Evolutionary conservation across 2,797 vertebrate genomes (phyloP).

Genomic region (Schizothorax lantsangensis): DNA sequence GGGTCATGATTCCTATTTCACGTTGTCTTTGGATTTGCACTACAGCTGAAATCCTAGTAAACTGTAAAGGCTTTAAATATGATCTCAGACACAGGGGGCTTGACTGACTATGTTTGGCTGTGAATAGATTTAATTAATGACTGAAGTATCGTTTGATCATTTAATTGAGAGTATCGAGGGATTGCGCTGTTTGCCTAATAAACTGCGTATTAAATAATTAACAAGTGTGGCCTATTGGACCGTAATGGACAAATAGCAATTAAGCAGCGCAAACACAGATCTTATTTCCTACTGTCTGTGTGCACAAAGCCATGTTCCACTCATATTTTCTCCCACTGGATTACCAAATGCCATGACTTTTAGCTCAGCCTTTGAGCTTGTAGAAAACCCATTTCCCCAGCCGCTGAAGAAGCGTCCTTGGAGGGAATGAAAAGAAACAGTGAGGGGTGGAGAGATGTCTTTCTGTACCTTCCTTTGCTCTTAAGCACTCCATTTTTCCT

Average conservation of each 20-base stretch:
- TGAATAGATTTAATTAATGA: constrained; percentile 54
- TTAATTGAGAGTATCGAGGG: constrained; percentile 52
- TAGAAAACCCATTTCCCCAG: constrained; percentile 36
- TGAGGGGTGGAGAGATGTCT: constrained; percentile 27
- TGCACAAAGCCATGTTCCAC: neutral
- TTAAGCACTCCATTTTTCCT: constrained; percentile 68
- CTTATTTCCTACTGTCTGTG: neutral
- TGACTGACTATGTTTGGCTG: constrained; percentile 49
- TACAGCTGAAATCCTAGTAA: constrained; percentile 22
- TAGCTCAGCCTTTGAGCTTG: constrained; percentile 33
- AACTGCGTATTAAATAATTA: constrained; percentile 58
- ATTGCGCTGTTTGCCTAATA: constrained; percentile 51
- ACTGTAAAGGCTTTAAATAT: constrained; percentile 40
- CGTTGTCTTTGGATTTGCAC: neutral
- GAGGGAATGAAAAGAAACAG: constrained; percentile 25
- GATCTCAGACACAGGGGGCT: constrained; percentile 42
- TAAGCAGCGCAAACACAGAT: constrained; percentile 24
- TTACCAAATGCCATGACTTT: constrained; percentile 51
- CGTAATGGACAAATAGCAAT: constrained; percentile 35
- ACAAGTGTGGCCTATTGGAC: constrained; percentile 38
- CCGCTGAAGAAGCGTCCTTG: constrained; percentile 25
- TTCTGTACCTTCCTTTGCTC: constrained; percentile 21
- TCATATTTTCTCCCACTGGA: constrained; percentile 28
- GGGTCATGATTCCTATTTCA: neutral
- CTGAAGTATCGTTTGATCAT: constrained; percentile 58